phyloP scores from a whole-genome alignment of 2,888 invertebrate species.

The Rugalucina vietnamica region DNA sequence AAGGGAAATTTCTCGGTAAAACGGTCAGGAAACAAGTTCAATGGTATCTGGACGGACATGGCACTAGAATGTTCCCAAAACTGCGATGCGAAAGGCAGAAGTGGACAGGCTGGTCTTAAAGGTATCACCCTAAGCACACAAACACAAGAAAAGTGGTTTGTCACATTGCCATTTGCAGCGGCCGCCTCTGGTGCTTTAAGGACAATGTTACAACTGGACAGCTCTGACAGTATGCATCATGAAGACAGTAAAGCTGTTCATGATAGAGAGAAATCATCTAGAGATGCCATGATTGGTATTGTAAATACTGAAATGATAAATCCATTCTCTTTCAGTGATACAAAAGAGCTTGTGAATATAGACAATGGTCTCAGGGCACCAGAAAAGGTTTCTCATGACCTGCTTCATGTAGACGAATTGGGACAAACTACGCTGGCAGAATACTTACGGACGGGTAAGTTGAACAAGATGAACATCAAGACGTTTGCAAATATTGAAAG shows the following conservation, averaged over 20 bases:
- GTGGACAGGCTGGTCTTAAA: constrained; percentile 5
- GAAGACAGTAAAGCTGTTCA: neutral
- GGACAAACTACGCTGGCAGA: neutral
- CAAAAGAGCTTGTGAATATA: neutral
- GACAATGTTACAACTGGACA: neutral
- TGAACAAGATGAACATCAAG: neutral
- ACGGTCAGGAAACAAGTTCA: neutral
- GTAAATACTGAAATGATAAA: neutral
- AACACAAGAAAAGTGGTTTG: constrained; percentile 12
- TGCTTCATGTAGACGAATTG: neutral
- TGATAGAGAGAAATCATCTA: neutral
- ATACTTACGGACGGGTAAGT: neutral
- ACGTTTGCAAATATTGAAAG: neutral
- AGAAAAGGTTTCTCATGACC: neutral
- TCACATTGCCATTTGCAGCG: constrained; percentile 9
- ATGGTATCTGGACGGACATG: neutral
- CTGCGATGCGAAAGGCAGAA: constrained; percentile 9
- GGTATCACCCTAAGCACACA: neutral
- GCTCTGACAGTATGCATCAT: neutral
- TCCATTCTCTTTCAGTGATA: neutral
- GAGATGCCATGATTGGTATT: neutral
- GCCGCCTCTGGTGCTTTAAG: neutral
- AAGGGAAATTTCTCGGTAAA: neutral
- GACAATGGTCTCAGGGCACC: neutral
- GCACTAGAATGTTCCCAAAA: constrained; percentile 6